A percentile compares a stretch with the other conserved stretches of the same genome.
Conservation (phyloP, 1,140 invertebrate genomes). For the Pantala flavescens region DNA sequence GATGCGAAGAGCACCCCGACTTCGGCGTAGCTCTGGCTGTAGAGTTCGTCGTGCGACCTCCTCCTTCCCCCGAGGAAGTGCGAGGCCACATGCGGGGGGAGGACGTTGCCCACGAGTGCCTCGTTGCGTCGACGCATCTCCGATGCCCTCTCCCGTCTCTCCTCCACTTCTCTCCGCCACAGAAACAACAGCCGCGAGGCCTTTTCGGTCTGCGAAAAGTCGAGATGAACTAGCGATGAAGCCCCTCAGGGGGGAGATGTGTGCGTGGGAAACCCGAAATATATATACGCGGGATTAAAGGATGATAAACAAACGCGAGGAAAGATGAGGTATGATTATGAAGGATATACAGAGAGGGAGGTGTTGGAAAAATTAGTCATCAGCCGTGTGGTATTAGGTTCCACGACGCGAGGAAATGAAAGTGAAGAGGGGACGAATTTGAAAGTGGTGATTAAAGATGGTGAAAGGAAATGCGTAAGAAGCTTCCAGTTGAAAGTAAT, state of each 20-base stretch:
- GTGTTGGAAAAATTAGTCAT: too few relatives aligned
- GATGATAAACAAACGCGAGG: too few relatives aligned
- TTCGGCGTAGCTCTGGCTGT: conserved; percentile 85
- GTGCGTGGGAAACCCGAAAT: too few relatives aligned
- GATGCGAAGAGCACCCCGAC: conserved; percentile 88
- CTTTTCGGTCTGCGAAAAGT: conserved; percentile 54
- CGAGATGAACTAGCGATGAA: background rate
- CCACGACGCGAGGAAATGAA: too few relatives aligned
- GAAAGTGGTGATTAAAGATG: conserved; percentile 2
- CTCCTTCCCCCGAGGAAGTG: conserved; percentile 72
- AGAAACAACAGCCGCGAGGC: conserved; percentile 65
- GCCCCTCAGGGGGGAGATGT: too few relatives aligned
- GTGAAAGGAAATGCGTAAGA: too few relatives aligned
- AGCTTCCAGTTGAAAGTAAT: too few relatives aligned
- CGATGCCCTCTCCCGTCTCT: conserved; percentile 71
- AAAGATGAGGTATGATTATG: too few relatives aligned
- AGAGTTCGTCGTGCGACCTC: conserved; percentile 77
- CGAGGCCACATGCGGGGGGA: conserved; percentile 80
- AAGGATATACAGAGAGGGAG: too few relatives aligned
- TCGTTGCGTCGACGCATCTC: conserved; percentile 82
- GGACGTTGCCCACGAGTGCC: conserved; percentile 74
- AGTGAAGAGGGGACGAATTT: too few relatives aligned
- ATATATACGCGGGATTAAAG: too few relatives aligned
- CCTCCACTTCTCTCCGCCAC: conserved; percentile 59
- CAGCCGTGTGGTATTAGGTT: too few relatives aligned